phyloP scores from a whole-genome alignment of 2,113 vertebrate genomes.

The Sander lucioperca region DNA sequence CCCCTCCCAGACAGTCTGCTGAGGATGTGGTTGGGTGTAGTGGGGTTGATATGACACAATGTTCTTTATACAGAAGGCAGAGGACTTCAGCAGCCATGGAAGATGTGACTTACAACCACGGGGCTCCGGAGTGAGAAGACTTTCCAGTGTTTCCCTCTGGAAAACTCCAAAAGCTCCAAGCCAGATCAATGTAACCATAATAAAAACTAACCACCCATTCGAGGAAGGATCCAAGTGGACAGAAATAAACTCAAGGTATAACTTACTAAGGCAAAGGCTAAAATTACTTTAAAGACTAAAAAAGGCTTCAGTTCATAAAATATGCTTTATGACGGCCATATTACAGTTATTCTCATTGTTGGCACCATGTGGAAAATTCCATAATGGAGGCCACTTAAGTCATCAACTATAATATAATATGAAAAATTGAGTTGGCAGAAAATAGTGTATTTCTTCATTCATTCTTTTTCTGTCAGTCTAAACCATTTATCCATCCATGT shows the following conservation, averaged over 20 bases:
- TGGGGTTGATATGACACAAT: slow-evolving; percentile 65
- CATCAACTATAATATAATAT: slow-evolving; percentile 29
- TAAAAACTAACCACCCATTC: slow-evolving; percentile 54
- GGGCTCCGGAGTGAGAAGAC: slow-evolving; percentile 42
- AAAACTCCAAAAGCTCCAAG: slow-evolving; percentile 69
- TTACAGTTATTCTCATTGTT: slow-evolving; percentile 18
- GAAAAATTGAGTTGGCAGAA: slow-evolving; percentile 18
- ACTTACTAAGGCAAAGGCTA: slow-evolving; percentile 26
- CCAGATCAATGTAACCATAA: slow-evolving; percentile 60
- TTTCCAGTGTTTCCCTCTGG: slow-evolving; percentile 79
- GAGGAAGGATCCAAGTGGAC: slow-evolving; percentile 28
- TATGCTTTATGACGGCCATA: slow-evolving; percentile 20
- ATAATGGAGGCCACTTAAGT: slow-evolving; percentile 8
- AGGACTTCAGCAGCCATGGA: slow-evolving; percentile 73
- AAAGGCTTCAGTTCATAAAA: slow-evolving; percentile 9
- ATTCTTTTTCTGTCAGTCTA: slow-evolving; percentile 14
- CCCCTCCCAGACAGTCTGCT: slow-evolving; percentile 51
- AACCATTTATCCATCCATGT: slow-evolving; percentile 15
- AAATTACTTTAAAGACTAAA: slow-evolving; percentile 30
- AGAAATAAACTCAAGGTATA: slow-evolving; percentile 54
- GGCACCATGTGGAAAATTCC: slow-evolving; percentile 32
- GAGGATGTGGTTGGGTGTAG: slow-evolving; percentile 68
- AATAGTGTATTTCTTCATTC: slow-evolving; percentile 32
- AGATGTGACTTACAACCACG: slow-evolving; percentile 74
- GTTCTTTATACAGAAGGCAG: slow-evolving; percentile 64